Percentiles rank a stretch among this genome's conserved stretches.
Evolutionary conservation across 2,797 vertebrate genomes (phyloP).

Genomic region (Gastrophryne carolinensis): DNA sequence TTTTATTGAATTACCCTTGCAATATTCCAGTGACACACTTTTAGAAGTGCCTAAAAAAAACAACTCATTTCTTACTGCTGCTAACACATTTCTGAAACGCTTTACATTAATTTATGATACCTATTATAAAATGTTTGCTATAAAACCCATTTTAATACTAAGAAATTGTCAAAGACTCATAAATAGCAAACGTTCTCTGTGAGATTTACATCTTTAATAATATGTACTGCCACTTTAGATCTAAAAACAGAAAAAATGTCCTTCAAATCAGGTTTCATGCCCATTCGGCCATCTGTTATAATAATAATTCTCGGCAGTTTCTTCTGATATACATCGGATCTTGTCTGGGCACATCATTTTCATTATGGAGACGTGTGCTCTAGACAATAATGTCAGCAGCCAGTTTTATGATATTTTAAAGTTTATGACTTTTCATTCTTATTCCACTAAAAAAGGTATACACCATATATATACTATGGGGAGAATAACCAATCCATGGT

Average conservation of each 20-base stretch:
- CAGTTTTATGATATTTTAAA: too few relatives aligned
- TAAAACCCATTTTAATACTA: not conserved
- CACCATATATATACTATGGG: too few relatives aligned
- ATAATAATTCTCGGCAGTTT: constrained; percentile 28
- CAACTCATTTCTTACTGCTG: not conserved
- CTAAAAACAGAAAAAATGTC: constrained; percentile 10
- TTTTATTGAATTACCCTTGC: too few relatives aligned
- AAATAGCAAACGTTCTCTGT: not conserved
- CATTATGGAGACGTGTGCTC: constrained; percentile 29
- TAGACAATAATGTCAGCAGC: constrained; percentile 43
- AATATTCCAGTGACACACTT: too few relatives aligned
- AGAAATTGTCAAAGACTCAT: constrained; percentile 4
- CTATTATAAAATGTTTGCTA: not conserved
- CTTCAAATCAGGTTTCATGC: constrained; percentile 12
- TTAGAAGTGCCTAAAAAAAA: too few relatives aligned
- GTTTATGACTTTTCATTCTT: constrained; percentile 25
- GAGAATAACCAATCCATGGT: too few relatives aligned
- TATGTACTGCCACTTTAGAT: constrained; percentile 19
- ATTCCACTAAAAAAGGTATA: constrained; percentile 14
- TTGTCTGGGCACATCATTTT: constrained; percentile 38
- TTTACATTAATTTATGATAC: not conserved
- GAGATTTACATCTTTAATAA: constrained; percentile 36
- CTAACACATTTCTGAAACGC: not conserved
- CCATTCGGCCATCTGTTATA: constrained; percentile 33
- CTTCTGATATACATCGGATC: constrained; percentile 28